Evolutionary conservation across 1,140 invertebrate genomes (phyloP).

Genomic region (Formica exsecta): DNA sequence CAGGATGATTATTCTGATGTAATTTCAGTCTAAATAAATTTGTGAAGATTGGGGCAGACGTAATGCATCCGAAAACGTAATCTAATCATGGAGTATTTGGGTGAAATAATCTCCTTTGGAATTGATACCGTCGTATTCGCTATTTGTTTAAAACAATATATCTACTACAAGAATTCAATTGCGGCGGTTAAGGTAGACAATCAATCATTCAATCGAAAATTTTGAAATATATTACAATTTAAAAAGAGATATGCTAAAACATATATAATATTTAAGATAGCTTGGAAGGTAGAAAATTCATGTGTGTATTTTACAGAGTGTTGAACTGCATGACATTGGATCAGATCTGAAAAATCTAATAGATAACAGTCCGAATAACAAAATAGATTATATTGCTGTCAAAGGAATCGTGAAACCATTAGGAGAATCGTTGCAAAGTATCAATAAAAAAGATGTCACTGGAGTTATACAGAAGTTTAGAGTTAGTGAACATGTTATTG

Average conservation of each 20-base stretch:
- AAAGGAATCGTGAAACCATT: slow-evolving; percentile 91
- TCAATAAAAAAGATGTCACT: slow-evolving; percentile 89
- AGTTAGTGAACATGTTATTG: slow-evolving; percentile 92
- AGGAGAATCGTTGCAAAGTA: slow-evolving; percentile 90
- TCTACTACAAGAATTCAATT: slow-evolving; percentile 90
- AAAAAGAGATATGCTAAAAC: background rate
- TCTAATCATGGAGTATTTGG: slow-evolving; percentile 87
- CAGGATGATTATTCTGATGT: background rate
- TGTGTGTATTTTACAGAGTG: slow-evolving; percentile 84
- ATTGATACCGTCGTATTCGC: slow-evolving; percentile 91
- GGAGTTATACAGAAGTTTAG: slow-evolving; percentile 91
- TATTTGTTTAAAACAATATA: slow-evolving; percentile 90
- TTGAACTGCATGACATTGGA: slow-evolving; percentile 90
- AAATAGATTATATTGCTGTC: slow-evolving; percentile 90
- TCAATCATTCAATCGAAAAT: slow-evolving; percentile 2
- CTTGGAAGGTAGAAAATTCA: slow-evolving; percentile 32
- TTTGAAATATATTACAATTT: background rate
- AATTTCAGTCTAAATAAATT: slow-evolving; percentile 14
- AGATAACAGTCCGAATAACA: slow-evolving; percentile 87
- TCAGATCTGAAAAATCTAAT: slow-evolving; percentile 88
- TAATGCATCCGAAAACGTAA: slow-evolving; percentile 67
- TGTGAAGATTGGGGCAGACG: background rate
- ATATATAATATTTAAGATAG: background rate
- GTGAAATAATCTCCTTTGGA: slow-evolving; percentile 90
- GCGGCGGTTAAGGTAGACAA: slow-evolving; percentile 88